Base-by-base conservation (phyloP, 64 coral and sea anemone species). In the Cladopsammia gracilis region DNA sequence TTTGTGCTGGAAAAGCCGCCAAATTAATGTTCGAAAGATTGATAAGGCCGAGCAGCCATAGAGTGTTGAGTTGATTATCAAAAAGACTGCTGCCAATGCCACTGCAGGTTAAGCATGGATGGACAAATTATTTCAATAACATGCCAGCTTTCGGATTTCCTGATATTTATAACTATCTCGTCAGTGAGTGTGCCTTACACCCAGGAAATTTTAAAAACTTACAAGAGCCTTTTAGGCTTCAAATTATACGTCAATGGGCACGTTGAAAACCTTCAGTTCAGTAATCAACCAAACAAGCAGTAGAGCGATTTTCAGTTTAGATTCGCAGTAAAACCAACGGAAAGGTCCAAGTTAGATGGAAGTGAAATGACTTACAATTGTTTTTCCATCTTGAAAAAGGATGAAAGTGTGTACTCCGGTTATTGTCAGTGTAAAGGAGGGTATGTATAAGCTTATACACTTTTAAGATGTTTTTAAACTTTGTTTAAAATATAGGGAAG, bases 341-440 rank as follows among this genome's bases (percentile, higher is more conserved):
- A 87, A 87, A 87, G 84, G 71, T 53, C 84, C 10, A 87, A 87
- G 56, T 71, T 70, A 23, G 84, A 87, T 14, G 49, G 71, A 47
- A 45, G 84, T 46, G 71, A 72, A 69, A 70, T 50, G 47, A 56
- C 71, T 43, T 87, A 87, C 71, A 71, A 66, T 48, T 43, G 84
- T 24, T 87, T 87, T 69, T 23, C 51, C 19, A 56, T 53, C 47
- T 70, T 87, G 48, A 66, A 87, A 16, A 25, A 9, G 13, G 84
- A 87, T 72, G 64, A 64, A 8, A 69, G 43, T 71, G 84, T 87
- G 68, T 51, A 87, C 53, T 87, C 67, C 9, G 64, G 43, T 13
- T 87, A 87, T 70, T 87, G 84, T 72, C 49, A 53, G 16, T 87
- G 84, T 48, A 87, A 87, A 56, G 84, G 84, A 87, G 67, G 84